Evolutionary conservation across 2,797 vertebrate genomes (phyloP).

Genomic region (Oreochromis grahami): DNA sequence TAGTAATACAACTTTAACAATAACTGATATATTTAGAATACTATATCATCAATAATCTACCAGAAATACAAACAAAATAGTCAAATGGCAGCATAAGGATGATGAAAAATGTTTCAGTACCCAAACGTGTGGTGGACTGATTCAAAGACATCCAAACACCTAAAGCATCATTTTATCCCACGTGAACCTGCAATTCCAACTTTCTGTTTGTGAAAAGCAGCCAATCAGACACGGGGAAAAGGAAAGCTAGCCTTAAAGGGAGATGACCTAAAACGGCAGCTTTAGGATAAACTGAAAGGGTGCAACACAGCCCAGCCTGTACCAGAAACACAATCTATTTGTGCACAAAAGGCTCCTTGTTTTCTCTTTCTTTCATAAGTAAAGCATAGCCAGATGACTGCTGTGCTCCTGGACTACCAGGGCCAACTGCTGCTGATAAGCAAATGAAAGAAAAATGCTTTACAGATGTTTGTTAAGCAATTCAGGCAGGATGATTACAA

Average conservation of each 20-base stretch:
- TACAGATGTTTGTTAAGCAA: neutral
- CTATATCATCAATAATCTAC: neutral
- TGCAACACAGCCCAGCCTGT: neutral
- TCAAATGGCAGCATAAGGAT: neutral
- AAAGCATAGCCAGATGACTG: neutral
- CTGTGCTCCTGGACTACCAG: neutral
- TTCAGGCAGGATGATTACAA: rapidly evolving
- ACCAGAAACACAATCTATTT: neutral
- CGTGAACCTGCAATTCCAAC: neutral
- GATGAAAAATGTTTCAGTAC: neutral
- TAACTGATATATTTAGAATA: neutral
- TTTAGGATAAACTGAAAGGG: neutral
- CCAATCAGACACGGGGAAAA: rapidly evolving
- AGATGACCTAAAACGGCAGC: neutral
- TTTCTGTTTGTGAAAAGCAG: neutral
- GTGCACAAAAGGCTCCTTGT: neutral
- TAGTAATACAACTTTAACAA: neutral
- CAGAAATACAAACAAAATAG: neutral
- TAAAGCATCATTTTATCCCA: neutral
- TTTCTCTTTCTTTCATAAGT: neutral
- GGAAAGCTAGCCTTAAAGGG: neutral
- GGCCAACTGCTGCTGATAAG: neutral
- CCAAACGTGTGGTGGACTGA: neutral
- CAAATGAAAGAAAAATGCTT: neutral
- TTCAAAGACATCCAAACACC: neutral